Base-by-base conservation (phyloP, 2,888 invertebrate genomes). In the Dusona sp. region DNA sequence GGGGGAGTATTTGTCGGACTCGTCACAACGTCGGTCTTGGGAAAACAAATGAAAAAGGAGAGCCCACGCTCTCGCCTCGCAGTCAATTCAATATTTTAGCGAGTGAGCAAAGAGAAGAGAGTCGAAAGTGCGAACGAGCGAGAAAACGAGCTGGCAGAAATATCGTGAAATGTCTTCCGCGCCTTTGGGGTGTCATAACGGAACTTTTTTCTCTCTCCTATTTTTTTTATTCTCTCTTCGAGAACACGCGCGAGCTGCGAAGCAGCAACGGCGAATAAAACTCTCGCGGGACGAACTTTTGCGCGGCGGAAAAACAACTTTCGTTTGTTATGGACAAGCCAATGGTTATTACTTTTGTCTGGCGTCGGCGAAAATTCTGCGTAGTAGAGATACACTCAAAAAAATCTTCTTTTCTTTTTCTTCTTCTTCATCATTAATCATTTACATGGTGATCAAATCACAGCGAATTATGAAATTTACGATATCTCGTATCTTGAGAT, bases 81-180 rank as follows among this genome's bases (percentile, higher is more conserved):
- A 83, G 83, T 88, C 87, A 81, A 88, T 88, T 88, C 88, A 88
- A 88, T 88, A 88, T 88, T 88, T 88, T 83, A 88, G 84, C 72
- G 78, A 83, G 81, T 54, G 78, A 79, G 85, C 84, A 68, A 80
- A 61, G 81, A 72, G 83, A 75, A 38, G 57, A 64, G 36, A 51
- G 67, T 45, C 33, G 68, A 38, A 75, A 74, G 65, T 22, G 72
- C 29, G 64, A 74, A 74, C 70, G 84, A 85, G 38, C 48, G 68
- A 70, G 61, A 57, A 75, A 33, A 77, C 51, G 48, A 57, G 42
- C 54, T 68, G 67, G 54, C 54, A 54, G 61, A 72, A 70, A 67
- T 70, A 80, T 67, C 83, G 80, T 78, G 84, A 84, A 86, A 82
- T 84, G 77, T 86, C 83, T 80, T 77, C 61, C 79, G 78, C 73